These are phyloP conservation scores for western clawed frog (Xenopus tropicalis) DNA, from an alignment of 2,113 vertebrate species.

Conservation along the genomic window DNA sequence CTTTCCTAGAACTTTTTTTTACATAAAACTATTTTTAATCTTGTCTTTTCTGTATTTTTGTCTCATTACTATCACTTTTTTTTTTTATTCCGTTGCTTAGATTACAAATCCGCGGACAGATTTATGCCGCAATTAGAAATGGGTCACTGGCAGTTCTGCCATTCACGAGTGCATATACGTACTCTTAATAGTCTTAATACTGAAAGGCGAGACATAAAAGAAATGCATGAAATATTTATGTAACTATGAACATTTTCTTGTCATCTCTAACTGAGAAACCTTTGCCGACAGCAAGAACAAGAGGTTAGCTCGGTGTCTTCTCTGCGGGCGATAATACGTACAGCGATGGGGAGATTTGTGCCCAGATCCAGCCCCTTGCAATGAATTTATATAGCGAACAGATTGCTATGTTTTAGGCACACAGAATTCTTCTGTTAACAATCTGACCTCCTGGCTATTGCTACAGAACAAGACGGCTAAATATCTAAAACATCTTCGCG, in stretches of 20 bases:
- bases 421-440: slow-evolving; percentile 37
- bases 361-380: slow-evolving; percentile 25
- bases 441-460: slow-evolving; percentile 41
- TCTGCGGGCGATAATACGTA: slow-evolving; percentile 41
- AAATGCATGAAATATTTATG: slow-evolving; percentile 44
- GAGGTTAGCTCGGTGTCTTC: slow-evolving; percentile 39
- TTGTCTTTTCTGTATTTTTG: too few relatives aligned
- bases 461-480: slow-evolving; percentile 36
- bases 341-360: slow-evolving; percentile 18
- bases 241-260: slow-evolving; percentile 44
- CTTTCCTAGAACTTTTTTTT: too few relatives aligned
- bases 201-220: slow-evolving; percentile 34
- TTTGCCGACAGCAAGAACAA: slow-evolving; percentile 40
- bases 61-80: slow-evolving; percentile 18
- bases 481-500: slow-evolving; percentile 25
- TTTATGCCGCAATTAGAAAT: slow-evolving; percentile 36
- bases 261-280: slow-evolving; percentile 39
- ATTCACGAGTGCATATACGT: slow-evolving; percentile 40
- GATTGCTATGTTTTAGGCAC: slow-evolving; percentile 40
- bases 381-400: slow-evolving; percentile 37
- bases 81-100: slow-evolving; percentile 34
- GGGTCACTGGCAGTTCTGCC: slow-evolving; percentile 39
- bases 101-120: slow-evolving; percentile 31
- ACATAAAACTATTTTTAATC: too few relatives aligned
- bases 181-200: slow-evolving; percentile 44